Evolutionary conservation across 2,113 vertebrate genomes (phyloP), one percentile per base, ranked within the genome.

Genomic region (Halcyon malimbica): DNA sequence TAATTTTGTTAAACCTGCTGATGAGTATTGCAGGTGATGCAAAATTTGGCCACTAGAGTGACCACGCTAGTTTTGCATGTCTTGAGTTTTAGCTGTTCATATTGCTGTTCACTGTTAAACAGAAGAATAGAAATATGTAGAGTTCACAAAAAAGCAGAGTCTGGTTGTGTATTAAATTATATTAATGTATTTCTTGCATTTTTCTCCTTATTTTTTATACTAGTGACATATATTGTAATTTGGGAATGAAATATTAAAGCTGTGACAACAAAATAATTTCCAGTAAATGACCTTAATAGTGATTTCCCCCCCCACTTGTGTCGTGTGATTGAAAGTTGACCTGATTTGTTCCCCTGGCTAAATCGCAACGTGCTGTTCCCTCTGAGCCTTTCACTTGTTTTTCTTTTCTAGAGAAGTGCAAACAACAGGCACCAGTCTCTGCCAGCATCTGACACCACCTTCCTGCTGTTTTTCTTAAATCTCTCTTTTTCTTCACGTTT

Each of bases 271-370:
- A 57, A 82, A 54, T 53, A 48, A 68, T 88, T 83, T 85, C 57
- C 48, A 79, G 56, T 87, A 94, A 87, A 48, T 91, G 77, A 87
- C 62, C 50, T 78, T 91, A 89, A 59, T 76, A 87, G 15, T 75
- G 57, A 42, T 14, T 14, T 8, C 8, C 13, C 0, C 6, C 16
- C 5, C 11, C 3, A 14, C 11, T 10, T 1, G 3, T 81, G 68
- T 83, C 5, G 5, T 89, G 69, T 96, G 91, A 91, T 95, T 96
- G 84, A 81, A 88, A 76, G 93, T 82, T 96, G 94, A 96, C 94
- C 95, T 94, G 93, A 83, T 95, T 95, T 93, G 78, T 94, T 96
- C 70, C 93, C 62, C 81, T 91, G 78, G 87, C 82, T 87, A 96
- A 91, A 93, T 91, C 17, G 5, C 87, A 95, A 60, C 1, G 1